Conservation (phyloP, 2,888 invertebrate species). For the Tineola bisselliella region DNA sequence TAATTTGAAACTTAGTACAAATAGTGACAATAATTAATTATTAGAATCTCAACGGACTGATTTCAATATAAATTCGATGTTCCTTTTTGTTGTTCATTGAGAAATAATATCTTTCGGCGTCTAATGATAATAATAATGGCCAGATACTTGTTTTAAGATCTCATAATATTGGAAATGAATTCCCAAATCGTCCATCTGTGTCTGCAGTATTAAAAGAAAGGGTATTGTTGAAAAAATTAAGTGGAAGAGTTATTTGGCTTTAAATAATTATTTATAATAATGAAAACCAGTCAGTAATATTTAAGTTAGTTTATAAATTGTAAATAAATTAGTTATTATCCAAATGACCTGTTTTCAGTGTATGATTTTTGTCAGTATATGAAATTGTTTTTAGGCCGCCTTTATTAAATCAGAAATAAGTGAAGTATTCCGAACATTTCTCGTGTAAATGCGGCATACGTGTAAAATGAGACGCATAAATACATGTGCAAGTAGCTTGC, state of each 20-base stretch:
- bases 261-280: constrained; percentile 10
- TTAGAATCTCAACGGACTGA: background rate
- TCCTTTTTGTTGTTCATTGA: background rate
- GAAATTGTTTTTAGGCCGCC: no score
- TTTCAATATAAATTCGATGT: background rate
- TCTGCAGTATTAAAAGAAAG: background rate
- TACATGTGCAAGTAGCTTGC: background rate
- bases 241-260: background rate
- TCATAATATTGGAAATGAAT: no score
- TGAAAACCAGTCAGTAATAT: constrained; percentile 11
- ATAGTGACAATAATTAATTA: background rate
- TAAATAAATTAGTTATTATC: background rate
- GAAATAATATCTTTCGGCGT: no score
- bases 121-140: no score
- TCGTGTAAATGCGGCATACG: no score
- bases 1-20: background rate
- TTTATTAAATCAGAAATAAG: no score
- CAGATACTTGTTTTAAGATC: no score
- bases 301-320: background rate
- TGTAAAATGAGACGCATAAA: background rate
- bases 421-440: no score
- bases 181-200: background rate
- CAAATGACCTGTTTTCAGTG: background rate
- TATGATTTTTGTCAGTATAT: no score
- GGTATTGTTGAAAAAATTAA: background rate